These are phyloP conservation scores for Iselma pallidipennis DNA, from an alignment of 2,888 invertebrate species.

Conservation along the genomic window DNA sequence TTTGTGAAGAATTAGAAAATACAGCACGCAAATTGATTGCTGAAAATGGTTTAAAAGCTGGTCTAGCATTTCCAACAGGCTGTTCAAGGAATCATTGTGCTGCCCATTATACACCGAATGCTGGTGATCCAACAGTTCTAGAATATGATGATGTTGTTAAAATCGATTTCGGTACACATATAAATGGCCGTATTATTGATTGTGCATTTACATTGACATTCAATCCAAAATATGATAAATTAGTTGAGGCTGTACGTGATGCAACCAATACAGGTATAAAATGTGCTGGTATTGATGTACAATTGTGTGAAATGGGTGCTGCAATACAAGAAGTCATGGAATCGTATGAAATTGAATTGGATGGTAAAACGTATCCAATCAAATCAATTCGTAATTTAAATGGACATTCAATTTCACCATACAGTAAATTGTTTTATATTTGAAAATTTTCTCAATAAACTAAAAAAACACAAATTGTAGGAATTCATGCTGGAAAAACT, in stretches of 20 bases:
- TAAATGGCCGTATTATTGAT: conserved; percentile 97
- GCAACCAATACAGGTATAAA: conserved; percentile 98
- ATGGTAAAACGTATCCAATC: conserved; percentile 94
- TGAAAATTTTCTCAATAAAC: neutral
- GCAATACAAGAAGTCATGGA: conserved; percentile 99
- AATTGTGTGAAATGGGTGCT: conserved; percentile 95
- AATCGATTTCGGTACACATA: conserved; percentile 98
- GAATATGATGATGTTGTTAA: conserved; percentile 97
- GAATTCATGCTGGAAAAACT: conserved; percentile 95
- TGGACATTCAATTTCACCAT: conserved; percentile 99
- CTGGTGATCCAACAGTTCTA: conserved; percentile 92
- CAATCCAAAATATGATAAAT: conserved; percentile 93
- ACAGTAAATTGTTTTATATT: conserved; percentile 66
- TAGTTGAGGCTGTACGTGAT: conserved; percentile 94
- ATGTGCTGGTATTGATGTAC: conserved; percentile 88
- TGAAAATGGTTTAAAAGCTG: conserved; percentile 94
- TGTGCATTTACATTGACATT: conserved; percentile 98
- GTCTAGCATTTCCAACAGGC: conserved; percentile 89
- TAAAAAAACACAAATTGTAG: conserved; percentile 51
- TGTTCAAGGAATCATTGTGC: conserved; percentile 99
- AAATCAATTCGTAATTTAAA: conserved; percentile 98
- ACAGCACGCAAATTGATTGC: conserved; percentile 90
- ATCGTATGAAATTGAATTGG: conserved; percentile 96
- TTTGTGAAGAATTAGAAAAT: conserved; percentile 94
- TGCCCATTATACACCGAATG: conserved; percentile 99